phyloP scores from a whole-genome alignment of 1,140 invertebrate genomes.

The Conopomorpha cramerella region DNA sequence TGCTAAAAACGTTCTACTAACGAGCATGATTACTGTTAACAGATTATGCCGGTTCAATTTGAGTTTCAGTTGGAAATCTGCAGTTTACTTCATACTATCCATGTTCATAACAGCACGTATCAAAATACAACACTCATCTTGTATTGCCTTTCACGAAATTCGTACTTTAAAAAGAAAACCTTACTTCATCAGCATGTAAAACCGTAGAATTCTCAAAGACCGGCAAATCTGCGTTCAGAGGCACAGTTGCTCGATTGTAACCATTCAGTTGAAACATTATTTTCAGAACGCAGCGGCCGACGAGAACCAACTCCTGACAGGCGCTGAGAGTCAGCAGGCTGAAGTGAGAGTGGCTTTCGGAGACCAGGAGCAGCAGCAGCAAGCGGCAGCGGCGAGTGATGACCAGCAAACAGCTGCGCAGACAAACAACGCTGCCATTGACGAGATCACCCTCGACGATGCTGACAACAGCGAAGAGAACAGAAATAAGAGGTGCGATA shows the following conservation, averaged over 20 bases:
- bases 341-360: conserved; percentile 68
- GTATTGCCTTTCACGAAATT: conserved; percentile 8
- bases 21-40: no score
- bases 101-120: conserved; percentile 64
- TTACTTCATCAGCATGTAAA: no score
- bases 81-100: no score
- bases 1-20: no score
- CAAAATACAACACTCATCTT: conserved; percentile 32
- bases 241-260: no score
- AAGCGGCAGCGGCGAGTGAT: conserved; percentile 30
- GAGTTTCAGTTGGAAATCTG: no score
- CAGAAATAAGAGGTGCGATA: conserved; percentile 72
- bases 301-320: conserved; percentile 53
- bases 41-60: no score
- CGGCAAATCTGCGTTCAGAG: no score
- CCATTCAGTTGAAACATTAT: no score
- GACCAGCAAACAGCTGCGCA: conserved; percentile 63
- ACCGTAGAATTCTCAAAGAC: no score
- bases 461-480: conserved; percentile 73
- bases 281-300: conserved; percentile 55
- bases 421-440: conserved; percentile 56
- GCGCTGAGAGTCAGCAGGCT: conserved; percentile 65
- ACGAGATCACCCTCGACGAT: conserved; percentile 67
- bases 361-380: conserved; percentile 51
- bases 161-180: no score